These are phyloP conservation scores for Syrphus vitripennis DNA, from an alignment of 2,888 invertebrate species.

Conservation along the genomic window DNA sequence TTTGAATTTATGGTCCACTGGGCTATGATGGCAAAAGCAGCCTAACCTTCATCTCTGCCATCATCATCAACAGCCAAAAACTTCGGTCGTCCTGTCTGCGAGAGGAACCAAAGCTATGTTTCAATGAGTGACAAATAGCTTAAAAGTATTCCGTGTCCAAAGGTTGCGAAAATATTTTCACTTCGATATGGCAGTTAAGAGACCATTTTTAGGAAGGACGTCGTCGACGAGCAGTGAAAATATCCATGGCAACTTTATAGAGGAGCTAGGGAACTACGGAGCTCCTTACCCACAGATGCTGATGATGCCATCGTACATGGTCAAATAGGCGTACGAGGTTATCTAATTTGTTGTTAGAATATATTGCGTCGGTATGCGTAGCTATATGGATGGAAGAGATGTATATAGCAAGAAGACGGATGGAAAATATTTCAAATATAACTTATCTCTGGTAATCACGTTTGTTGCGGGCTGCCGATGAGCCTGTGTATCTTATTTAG, in stretches of 20 bases:
- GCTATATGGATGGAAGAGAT: not conserved
- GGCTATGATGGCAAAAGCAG: not conserved
- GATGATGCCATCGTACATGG: not conserved
- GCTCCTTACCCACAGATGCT: not conserved
- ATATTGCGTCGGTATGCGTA: not conserved
- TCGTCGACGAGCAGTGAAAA: too few relatives aligned
- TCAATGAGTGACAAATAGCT: conserved; percentile 64
- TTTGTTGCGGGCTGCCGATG: not conserved
- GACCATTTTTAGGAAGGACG: not conserved
- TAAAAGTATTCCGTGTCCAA: conserved; percentile 59
- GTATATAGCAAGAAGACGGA: not conserved
- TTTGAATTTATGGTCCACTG: conserved; percentile 49
- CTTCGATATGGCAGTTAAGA: conserved; percentile 1
- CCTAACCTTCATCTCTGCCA: not conserved
- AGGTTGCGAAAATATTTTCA: conserved; percentile 65
- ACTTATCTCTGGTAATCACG: conserved; percentile 46
- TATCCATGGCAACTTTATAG: not conserved
- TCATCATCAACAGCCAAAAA: not conserved
- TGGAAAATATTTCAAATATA: conserved; percentile 44
- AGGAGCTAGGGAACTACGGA: not conserved
- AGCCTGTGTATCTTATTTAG: not conserved
- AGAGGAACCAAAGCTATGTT: conserved; percentile 45
- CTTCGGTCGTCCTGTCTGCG: conserved; percentile 14
- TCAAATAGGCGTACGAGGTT: conserved; percentile 32
- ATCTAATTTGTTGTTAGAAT: conserved; percentile 42